Evolutionary conservation across 1,140 invertebrate species (phyloP), one percentile per base, ranked within the genome.

Genomic region (Teleogryllus occipitalis): DNA sequence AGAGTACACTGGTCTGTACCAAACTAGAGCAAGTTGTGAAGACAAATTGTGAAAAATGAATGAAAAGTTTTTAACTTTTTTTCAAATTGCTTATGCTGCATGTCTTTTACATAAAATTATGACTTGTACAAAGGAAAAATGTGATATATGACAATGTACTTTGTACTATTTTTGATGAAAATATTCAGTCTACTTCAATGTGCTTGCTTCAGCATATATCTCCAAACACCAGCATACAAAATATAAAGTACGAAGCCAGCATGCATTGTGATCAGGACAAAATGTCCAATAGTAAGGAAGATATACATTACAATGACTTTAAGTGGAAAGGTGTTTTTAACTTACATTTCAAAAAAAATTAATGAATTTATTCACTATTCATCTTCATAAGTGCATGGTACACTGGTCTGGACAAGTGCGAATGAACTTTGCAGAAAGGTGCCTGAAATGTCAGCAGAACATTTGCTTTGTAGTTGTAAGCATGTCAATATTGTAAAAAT

Each of bases 311-410:
- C 10, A 65, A 65, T 39, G 54, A 65, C 54, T 18, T 65, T 65
- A 7, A 65, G 10, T 14, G 54, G 54, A 65, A 65, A 65, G 27
- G 27, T 39, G 27, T 39, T 39, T 39, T 39, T 39, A 39, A 39
- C 27, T 39, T 39, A 39, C 27, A 39, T 39, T 39, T 39, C 27
- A 39, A 39, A 39, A 39, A n/a, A 65, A 65, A 14, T 65, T 14
- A 65, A 65, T 14, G 10, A 65, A 65, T 14, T 65, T 18, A 65
- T 65, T 65, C 54, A 65, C 54, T 65, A 65, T 65, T 65, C 54
- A 65, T 65, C 54, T 65, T 65, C 54, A 65, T 65, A 65, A 65
- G 54, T 65, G 54, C 54, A 65, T 65, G 54, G 54, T 65, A 65
- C 54, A 65, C 54, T 65, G 54, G 54, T 65, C 54, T 65, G 54